Percentiles rank a stretch among this genome's conserved stretches.
Conservation (phyloP, 2,797 vertebrate genomes). For the Notamacropus eugenii region DNA sequence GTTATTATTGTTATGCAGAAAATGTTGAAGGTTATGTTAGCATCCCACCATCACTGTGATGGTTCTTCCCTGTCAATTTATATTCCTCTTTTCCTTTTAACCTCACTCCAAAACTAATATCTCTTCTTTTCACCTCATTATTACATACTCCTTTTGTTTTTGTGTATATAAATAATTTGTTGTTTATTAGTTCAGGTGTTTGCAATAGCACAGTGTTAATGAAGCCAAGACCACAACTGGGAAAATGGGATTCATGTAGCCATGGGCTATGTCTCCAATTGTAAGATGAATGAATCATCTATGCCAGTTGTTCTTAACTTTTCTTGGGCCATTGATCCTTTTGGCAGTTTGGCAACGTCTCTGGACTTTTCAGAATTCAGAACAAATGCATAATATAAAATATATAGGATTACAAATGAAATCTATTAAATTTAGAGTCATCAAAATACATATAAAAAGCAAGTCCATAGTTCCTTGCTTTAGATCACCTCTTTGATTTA, state of each 20-base stretch:
- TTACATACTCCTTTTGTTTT: not conserved
- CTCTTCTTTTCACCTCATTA: not conserved
- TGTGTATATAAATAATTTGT: not conserved
- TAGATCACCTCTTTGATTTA: not conserved
- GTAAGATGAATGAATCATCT: not conserved
- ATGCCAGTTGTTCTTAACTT: not conserved
- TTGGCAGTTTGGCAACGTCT: not conserved
- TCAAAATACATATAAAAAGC: not conserved
- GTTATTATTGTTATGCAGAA: not conserved
- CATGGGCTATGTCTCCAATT: slow-evolving; percentile 13
- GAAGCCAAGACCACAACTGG: not conserved
- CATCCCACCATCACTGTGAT: not conserved
- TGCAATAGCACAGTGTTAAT: not conserved
- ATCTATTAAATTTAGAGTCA: not conserved
- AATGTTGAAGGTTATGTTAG: not conserved
- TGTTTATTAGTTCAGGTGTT: not conserved
- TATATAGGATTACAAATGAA: not conserved
- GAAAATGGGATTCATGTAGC: not conserved
- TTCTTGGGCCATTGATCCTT: not conserved
- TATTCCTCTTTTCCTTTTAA: slow-evolving; percentile 2
- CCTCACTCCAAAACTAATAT: not conserved
- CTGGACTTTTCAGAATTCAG: not conserved
- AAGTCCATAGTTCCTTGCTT: not conserved
- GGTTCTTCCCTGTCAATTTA: slow-evolving; percentile 14
- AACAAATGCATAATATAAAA: not conserved